Evolutionary conservation across 2,113 vertebrate species (phyloP), one percentile per base, ranked within the genome.

Genomic region (Peucedramus taeniatus): DNA sequence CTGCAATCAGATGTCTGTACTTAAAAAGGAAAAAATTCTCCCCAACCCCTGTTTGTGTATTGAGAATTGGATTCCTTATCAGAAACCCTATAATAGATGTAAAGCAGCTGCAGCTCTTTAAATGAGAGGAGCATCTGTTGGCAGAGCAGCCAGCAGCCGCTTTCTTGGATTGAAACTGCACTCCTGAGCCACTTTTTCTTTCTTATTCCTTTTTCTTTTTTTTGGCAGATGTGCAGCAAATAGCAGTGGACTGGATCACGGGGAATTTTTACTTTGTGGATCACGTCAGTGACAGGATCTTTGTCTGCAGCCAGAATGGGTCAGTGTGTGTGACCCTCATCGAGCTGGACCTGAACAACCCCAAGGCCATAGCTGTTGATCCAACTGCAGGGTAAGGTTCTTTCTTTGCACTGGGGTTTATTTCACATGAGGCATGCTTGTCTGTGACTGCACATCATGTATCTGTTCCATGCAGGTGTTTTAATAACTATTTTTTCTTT

Each of bases 251-350:
- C 96, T 99, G 99, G 99, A 97, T 99, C 45, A 99, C 99, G 0
- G 99, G 99, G 27, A 99, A 99, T 97, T 97, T 99, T 56, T 99
- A 99, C 96, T 99, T 99, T 86, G 98, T 99, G 95, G 99, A 99
- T 95, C 98, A 98, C 2, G 77, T 98, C 91, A 98, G 97, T 24
- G 98, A 98, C 97, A 98, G 98, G 89, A 99, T 99, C 98, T 99
- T 99, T 37, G 99, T 98, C 0, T 99, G 99, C 88, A 97, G 98
- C 97, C 98, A 82, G 27, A 97, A 97, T 0, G 99, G 99, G 23
- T 98, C 98, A 9, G 98, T 99, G 10, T 99, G 99, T 86, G 97
- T 99, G 44, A 99, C 99, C 9, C 96, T 99, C 94, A 97, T 99
- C 45, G 99, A 99, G 60, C 97, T 99, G 63, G 99, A 99, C 91